Evolutionary conservation across 2,113 vertebrate species (phyloP), one percentile per base, ranked within the genome.

Genomic region (Xiphias gladius): DNA sequence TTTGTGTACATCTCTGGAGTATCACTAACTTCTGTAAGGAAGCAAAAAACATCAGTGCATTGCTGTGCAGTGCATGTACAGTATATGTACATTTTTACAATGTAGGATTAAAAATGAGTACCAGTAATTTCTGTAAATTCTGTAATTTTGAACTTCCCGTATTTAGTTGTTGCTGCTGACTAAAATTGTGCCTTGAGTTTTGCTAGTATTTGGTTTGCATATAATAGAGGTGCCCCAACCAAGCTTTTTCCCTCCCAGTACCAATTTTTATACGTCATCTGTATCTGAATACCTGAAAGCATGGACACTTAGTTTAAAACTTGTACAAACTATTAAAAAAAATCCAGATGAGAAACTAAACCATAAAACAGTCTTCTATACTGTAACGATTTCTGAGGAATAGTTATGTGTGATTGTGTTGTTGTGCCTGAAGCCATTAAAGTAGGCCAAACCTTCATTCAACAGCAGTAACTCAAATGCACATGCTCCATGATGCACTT

Each of bases 321-420:
- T 63, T 64, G 19, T 58, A 19, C 2, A 57, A 58, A 26, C 52
- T 41, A 19, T 28, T 37, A 46, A 50, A 61, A 43, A 54, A 22
- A 52, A 43, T 61, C 43, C 12, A 68, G 3, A 35, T 26, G 14
- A 26, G 16, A 24, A 26, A 46, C 5, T 28, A 32, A 59, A 59
- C 50, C 11, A 16, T 63, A 7, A 65, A 69, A 46, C 20, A 24
- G 22, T 48, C 32, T 5, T 20, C 17, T 57, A 30, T 41, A 13
- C 50, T 35, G 28, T 39, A 19, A 26, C 0, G 0, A 54, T 7
- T 20, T 32, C 54, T 74, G 17, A 22, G 32, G 14, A 57, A 14
- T 76, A 2, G 5, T 69, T 30, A 14, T 58, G 17, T 74, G 70
- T 48, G 37, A 61, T 61, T 73, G 70, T 76, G 43, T 62, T 77